Evolutionary conservation across 2,888 invertebrate genomes (phyloP).

Genomic region (Aleiodes alternator): DNA sequence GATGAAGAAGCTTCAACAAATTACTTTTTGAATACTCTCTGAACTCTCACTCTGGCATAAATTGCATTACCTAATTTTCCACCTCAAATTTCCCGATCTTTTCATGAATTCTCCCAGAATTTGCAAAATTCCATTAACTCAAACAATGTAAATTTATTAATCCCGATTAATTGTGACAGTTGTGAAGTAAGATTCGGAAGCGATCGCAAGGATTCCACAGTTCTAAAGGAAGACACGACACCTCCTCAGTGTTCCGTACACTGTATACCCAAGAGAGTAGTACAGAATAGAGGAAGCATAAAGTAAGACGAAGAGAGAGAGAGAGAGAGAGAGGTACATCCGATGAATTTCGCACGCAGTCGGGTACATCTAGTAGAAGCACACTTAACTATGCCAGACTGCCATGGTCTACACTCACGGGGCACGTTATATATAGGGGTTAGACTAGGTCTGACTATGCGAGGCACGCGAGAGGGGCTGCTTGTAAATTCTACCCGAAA

Average conservation of each 20-base stretch:
- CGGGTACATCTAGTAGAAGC: conserved; percentile 66
- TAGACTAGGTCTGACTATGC: conserved; percentile 74
- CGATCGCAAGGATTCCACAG: conserved; percentile 27
- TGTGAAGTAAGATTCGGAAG: conserved; percentile 17
- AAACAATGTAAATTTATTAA: conserved; percentile 8
- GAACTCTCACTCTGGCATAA: too few species aligned
- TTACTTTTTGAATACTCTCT: too few species aligned
- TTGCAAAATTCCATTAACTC: too few species aligned
- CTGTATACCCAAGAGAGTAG: neutral
- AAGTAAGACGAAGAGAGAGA: conserved; percentile 19
- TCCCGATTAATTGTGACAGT: conserved; percentile 6
- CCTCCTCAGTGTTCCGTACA: conserved; percentile 14
- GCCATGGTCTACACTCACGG: conserved; percentile 61
- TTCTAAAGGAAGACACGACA: conserved; percentile 12
- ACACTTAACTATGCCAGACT: conserved; percentile 70
- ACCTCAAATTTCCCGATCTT: too few species aligned
- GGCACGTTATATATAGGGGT: conserved; percentile 57
- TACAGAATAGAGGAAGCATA: neutral
- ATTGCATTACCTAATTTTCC: too few species aligned
- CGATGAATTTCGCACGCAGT: conserved; percentile 67
- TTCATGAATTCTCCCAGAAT: neutral
- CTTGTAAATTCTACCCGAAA: conserved; percentile 75
- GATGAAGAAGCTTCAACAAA: too few species aligned
- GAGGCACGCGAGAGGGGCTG: conserved; percentile 72
- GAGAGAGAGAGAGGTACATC: conserved; percentile 31